Percentiles rank a stretch among this genome's conserved stretches.
phyloP scores from a whole-genome alignment of 2,113 vertebrate genomes.

The Chloropsis hardwickii region DNA sequence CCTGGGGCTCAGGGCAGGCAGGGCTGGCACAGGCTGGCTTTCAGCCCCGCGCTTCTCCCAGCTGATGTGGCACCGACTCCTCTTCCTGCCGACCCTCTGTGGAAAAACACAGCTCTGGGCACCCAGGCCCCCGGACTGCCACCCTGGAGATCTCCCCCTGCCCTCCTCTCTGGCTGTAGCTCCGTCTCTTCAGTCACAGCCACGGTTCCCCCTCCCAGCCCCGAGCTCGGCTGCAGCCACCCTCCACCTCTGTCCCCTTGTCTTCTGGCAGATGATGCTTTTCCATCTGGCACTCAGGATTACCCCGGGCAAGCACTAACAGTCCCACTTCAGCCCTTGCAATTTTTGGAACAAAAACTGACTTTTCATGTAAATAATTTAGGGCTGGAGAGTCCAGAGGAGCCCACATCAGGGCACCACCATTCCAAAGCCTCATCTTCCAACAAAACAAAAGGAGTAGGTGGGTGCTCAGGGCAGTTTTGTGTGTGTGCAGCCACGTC shows the following conservation, averaged over 20 bases:
- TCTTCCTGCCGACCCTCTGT: constrained; percentile 24
- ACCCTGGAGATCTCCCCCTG: neutral
- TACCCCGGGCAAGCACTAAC: neutral
- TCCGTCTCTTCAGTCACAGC: neutral
- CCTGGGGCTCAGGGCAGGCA: constrained; percentile 42
- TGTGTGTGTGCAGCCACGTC: neutral
- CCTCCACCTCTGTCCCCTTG: neutral
- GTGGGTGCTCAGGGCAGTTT: neutral
- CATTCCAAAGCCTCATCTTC: neutral
- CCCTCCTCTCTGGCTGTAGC: neutral
- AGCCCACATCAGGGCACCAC: neutral
- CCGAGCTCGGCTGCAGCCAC: neutral
- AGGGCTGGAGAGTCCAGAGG: neutral
- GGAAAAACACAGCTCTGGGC: neutral
- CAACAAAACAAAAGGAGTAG: neutral
- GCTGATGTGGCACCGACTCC: neutral
- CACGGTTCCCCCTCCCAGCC: neutral
- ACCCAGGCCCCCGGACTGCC: accelerated
- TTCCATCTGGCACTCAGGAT: neutral
- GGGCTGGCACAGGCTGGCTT: constrained; percentile 25
- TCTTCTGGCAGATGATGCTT: neutral
- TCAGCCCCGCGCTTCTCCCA: neutral
- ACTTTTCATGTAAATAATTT: neutral
- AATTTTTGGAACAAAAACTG: neutral
- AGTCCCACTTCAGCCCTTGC: neutral